Evolutionary conservation across 1,140 invertebrate species (phyloP).

Genomic region (Oryctes rhinoceros): DNA sequence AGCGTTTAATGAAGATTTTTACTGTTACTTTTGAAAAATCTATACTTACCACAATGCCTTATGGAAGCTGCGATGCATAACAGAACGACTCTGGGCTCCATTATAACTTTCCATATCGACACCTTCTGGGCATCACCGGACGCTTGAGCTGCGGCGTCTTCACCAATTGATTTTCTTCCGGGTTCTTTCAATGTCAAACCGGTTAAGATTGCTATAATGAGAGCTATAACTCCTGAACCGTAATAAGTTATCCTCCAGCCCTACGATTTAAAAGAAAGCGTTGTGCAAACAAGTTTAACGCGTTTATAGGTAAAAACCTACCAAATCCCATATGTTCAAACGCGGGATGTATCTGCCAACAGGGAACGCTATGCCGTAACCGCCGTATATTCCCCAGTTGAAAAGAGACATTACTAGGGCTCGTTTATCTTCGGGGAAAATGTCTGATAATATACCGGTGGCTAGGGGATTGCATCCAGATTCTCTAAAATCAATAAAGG

Average conservation of each 20-base stretch:
- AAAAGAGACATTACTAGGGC: constrained; percentile 92
- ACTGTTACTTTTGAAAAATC: too few species aligned
- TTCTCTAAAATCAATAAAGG: constrained; percentile 67
- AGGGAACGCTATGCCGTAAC: constrained; percentile 87
- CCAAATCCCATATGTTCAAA: constrained; percentile 78
- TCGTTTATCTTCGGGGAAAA: constrained; percentile 82
- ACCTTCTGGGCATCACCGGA: constrained; percentile 62
- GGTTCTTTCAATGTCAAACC: constrained; percentile 83
- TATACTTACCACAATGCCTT: constrained; percentile 81
- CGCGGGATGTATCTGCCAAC: constrained; percentile 87
- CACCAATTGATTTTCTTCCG: constrained; percentile 74
- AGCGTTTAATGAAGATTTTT: too few species aligned
- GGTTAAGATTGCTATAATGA: constrained; percentile 78
- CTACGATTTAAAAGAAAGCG: constrained; percentile 60
- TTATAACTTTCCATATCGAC: constrained; percentile 76
- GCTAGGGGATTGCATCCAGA: constrained; percentile 90
- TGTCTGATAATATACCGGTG: constrained; percentile 85
- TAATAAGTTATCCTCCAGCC: constrained; percentile 91
- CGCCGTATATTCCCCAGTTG: constrained; percentile 96
- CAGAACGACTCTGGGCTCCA: constrained; percentile 80
- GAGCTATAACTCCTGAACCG: constrained; percentile 80
- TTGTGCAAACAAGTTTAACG: not conserved
- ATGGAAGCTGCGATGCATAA: constrained; percentile 88
- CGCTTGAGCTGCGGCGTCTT: constrained; percentile 63
- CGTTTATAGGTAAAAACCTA: constrained; percentile 59